phyloP scores from a whole-genome alignment of 2,888 invertebrate species.

The Rosalia funebris region DNA sequence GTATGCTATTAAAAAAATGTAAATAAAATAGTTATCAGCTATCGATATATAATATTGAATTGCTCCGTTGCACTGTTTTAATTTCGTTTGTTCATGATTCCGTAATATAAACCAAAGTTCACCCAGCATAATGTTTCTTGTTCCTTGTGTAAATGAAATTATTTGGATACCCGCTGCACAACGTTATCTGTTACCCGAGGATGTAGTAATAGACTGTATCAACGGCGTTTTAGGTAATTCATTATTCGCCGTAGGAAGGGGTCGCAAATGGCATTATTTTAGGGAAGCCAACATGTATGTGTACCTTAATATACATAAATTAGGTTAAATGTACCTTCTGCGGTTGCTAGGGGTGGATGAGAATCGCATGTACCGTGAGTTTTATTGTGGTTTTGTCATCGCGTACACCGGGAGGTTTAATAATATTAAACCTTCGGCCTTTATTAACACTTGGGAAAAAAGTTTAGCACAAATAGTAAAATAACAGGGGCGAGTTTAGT shows the following conservation, averaged over 20 bases:
- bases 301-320: not conserved
- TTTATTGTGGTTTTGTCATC: not conserved
- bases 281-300: not conserved
- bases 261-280: not conserved
- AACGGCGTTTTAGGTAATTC: not conserved
- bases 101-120: not conserved
- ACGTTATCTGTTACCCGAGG: not conserved
- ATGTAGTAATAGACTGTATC: not conserved
- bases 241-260: not conserved
- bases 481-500: no score
- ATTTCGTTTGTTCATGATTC: no score
- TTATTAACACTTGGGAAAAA: no score
- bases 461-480: no score
- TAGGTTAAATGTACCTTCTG: not conserved
- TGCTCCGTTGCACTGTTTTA: no score
- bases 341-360: not conserved
- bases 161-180: not conserved
- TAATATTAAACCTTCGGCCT: no score
- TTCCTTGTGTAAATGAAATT: not conserved
- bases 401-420: no score
- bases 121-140: not conserved
- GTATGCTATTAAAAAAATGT: no score
- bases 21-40: no score
- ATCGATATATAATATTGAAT: no score
- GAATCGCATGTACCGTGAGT: not conserved